A percentile compares a stretch with the other conserved stretches of the same genome.
phyloP scores from a whole-genome alignment of 2,888 invertebrate genomes.

The Chalcis sispes region DNA sequence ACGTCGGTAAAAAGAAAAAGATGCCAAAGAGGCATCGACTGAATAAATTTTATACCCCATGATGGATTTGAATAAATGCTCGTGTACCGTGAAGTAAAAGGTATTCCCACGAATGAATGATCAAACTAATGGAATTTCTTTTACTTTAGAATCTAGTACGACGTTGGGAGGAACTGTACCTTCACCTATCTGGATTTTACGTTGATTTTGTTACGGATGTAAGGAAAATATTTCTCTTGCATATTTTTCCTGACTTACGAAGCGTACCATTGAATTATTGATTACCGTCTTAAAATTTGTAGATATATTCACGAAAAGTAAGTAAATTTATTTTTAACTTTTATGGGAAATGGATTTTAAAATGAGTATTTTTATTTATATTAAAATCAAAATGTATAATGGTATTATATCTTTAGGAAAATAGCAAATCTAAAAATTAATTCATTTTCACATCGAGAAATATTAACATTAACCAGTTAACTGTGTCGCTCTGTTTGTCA shows the following conservation, averaged over 20 bases:
- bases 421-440: too few species aligned
- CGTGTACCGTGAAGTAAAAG: conserved; percentile 45
- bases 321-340: too few species aligned
- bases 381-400: too few species aligned
- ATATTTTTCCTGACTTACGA: not conserved
- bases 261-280: not conserved
- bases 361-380: too few species aligned
- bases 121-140: conserved; percentile 41
- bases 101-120: conserved; percentile 46
- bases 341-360: too few species aligned
- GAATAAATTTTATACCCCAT: conserved; percentile 38
- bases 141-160: not conserved
- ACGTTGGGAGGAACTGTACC: too few species aligned
- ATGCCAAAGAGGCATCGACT: conserved; percentile 42
- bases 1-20: conserved; percentile 23
- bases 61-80: conserved; percentile 54
- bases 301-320: too few species aligned
- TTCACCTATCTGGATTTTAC: conserved; percentile 5
- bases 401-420: too few species aligned
- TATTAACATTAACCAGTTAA: too few species aligned
- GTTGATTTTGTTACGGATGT: conserved; percentile 12
- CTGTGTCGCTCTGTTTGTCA: too few species aligned
- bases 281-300: not conserved
- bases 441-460: too few species aligned
- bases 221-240: conserved; percentile 28